phyloP scores from a whole-genome alignment of 2,113 vertebrate species.

The Romanogobio albipinnatus region DNA sequence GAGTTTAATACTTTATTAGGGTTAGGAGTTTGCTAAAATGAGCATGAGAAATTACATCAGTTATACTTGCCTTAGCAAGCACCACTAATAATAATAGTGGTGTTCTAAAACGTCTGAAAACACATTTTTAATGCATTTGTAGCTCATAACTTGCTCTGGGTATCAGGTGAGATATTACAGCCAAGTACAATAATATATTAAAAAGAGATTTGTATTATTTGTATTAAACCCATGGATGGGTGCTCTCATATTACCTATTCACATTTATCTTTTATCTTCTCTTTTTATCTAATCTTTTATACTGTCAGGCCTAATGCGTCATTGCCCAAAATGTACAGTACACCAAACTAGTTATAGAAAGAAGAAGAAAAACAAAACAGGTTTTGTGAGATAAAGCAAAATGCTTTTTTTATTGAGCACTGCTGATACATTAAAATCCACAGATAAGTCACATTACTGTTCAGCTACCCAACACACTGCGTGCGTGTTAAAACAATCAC shows the following conservation, averaged over 20 bases:
- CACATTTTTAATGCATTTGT: not conserved
- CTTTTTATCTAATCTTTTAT: no score
- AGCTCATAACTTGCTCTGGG: not conserved
- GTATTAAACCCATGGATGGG: not conserved
- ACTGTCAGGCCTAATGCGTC: not conserved
- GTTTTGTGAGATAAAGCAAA: not conserved
- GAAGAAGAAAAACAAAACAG: not conserved
- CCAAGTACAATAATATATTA: not conserved
- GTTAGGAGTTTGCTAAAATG: not conserved
- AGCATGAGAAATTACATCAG: not conserved
- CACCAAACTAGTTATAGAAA: not conserved
- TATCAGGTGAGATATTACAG: not conserved
- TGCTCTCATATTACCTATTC: not conserved
- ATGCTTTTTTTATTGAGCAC: slow-evolving; percentile 12
- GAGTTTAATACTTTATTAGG: not conserved
- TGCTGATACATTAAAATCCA: slow-evolving; percentile 7
- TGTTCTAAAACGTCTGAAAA: not conserved
- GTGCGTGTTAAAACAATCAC: not conserved
- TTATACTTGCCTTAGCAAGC: not conserved
- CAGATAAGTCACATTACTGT: not conserved
- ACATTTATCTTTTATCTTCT: not conserved
- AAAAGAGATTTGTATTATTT: not conserved
- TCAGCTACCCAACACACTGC: not conserved
- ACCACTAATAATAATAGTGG: not conserved
- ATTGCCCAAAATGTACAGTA: not conserved